phyloP scores from a whole-genome alignment of 2,888 invertebrate species.

The Lochmaea crataegi region DNA sequence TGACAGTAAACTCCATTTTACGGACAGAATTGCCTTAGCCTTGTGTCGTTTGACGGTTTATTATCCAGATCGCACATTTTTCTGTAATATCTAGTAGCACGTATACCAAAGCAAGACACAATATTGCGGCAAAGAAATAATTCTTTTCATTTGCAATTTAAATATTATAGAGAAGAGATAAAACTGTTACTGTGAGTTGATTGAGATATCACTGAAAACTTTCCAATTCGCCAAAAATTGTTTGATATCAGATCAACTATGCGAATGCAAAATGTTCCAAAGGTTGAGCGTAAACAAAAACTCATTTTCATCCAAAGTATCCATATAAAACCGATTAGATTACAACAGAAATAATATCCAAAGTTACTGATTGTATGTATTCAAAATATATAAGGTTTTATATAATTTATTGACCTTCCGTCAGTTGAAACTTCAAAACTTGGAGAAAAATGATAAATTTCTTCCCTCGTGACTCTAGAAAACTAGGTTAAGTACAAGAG shows the following conservation, averaged over 20 bases:
- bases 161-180: no score
- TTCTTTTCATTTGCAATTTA: no score
- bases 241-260: no score
- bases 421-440: conserved; percentile 4
- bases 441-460: not conserved
- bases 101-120: no score
- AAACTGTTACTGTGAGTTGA: no score
- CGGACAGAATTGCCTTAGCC: not conserved
- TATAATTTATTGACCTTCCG: conserved; percentile 2
- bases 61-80: not conserved
- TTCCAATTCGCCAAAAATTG: no score
- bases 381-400: not conserved
- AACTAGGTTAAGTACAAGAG: no score
- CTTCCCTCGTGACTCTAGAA: not conserved
- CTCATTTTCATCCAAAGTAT: no score
- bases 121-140: no score
- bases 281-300: no score
- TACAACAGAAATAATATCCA: not conserved
- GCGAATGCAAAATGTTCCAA: no score
- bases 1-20: conserved; percentile 16
- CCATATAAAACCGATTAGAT: not conserved
- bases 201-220: no score
- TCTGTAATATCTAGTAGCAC: not conserved
- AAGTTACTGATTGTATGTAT: conserved; percentile 3
- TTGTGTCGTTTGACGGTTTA: not conserved